phyloP scores from a whole-genome alignment of 2,113 vertebrate genomes.

The Emydura subglobosa region DNA sequence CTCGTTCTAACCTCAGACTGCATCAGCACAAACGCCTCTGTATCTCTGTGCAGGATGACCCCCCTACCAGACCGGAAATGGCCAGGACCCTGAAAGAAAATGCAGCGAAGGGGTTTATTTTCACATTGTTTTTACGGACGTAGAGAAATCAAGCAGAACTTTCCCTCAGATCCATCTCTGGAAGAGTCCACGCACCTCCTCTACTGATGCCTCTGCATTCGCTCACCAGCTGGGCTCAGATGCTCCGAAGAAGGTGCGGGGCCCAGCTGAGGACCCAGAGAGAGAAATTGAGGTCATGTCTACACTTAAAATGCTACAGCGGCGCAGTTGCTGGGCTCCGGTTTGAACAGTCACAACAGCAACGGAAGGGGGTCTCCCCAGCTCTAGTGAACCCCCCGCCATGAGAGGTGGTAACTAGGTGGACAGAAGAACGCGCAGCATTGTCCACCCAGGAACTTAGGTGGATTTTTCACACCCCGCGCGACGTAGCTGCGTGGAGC shows the following conservation, averaged over 20 bases:
- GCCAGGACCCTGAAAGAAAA: background rate
- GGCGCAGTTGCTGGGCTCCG: background rate
- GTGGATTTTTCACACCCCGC: too few species aligned
- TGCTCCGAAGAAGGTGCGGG: background rate
- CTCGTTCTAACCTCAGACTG: background rate
- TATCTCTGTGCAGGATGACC: background rate
- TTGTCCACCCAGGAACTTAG: background rate
- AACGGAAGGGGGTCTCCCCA: background rate
- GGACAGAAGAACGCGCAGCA: background rate
- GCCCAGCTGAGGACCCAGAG: background rate
- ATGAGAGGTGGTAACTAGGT: rapidly evolving
- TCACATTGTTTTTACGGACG: background rate
- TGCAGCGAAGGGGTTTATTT: background rate
- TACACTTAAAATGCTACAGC: background rate
- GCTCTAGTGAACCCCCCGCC: background rate
- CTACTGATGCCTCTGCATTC: background rate
- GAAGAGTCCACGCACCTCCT: background rate
- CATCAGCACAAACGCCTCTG: background rate
- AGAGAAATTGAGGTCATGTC: background rate
- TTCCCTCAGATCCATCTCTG: background rate
- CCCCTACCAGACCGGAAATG: too few species aligned
- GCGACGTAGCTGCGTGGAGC: too few species aligned
- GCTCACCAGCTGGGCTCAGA: background rate
- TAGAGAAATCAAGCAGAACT: background rate
- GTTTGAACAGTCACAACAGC: background rate